These are phyloP conservation scores for Eupithecia dodoneata DNA, from an alignment of 2,888 invertebrate species.

Conservation along the genomic window DNA sequence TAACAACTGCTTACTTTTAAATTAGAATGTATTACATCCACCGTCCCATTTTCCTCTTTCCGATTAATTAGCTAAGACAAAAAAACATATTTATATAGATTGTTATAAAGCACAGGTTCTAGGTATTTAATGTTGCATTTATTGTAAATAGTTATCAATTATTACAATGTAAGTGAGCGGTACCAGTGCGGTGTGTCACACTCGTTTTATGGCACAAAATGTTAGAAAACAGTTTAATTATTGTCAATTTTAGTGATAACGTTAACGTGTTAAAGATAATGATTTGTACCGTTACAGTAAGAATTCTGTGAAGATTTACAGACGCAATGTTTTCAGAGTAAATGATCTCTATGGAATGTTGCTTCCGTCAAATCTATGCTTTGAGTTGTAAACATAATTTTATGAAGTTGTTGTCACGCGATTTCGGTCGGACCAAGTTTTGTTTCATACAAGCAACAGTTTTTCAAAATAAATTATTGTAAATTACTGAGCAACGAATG, in stretches of 20 bases:
- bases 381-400: constrained; percentile 50
- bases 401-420: constrained; percentile 69
- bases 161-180: constrained; percentile 71
- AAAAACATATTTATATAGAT: constrained; percentile 82
- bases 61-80: constrained; percentile 74
- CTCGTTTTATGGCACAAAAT: constrained; percentile 84
- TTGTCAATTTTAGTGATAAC: constrained; percentile 81
- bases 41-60: constrained; percentile 83
- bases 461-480: constrained; percentile 79
- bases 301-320: constrained; percentile 47
- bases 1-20: constrained; percentile 71
- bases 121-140: constrained; percentile 81
- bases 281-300: constrained; percentile 68
- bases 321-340: constrained; percentile 38
- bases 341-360: constrained; percentile 30
- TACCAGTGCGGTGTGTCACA: constrained; percentile 79
- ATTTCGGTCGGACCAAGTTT: constrained; percentile 77
- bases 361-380: constrained; percentile 51
- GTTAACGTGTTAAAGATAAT: constrained; percentile 66
- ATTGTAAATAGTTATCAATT: constrained; percentile 79
- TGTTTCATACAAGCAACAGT: constrained; percentile 74
- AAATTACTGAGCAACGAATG: constrained; percentile 64
- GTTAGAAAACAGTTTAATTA: constrained; percentile 76
- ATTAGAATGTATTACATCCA: constrained; percentile 74
- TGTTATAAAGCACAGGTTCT: constrained; percentile 83